Percentiles rank a stretch among this genome's conserved stretches.
Conservation (phyloP, 2,888 invertebrate genomes). For the Lordiphosa andalusiaca region DNA sequence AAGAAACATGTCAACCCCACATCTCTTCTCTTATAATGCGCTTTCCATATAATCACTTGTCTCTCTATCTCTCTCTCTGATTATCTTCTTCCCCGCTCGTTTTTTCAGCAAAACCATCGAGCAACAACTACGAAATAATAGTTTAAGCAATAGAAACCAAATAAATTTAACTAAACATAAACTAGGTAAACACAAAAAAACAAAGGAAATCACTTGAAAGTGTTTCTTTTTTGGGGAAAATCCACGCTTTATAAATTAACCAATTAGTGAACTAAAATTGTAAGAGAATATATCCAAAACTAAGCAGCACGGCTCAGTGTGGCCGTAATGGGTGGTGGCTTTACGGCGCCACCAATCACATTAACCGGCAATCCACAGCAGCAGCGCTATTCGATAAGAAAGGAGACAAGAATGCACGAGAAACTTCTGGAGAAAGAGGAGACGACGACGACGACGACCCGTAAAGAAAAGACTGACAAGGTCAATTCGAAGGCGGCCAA, state of each 20-base stretch:
- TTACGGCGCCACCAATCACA: conserved; percentile 72
- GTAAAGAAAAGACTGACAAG: conserved; percentile 64
- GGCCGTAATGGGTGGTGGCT: conserved; percentile 79
- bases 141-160: conserved; percentile 36
- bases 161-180: conserved; percentile 6
- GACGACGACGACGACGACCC: conserved; percentile 44
- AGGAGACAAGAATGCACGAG: conserved; percentile 65
- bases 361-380: conserved; percentile 46
- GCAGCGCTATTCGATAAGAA: conserved; percentile 1
- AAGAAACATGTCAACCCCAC: no score
- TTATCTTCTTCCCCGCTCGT: neutral
- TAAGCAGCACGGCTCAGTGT: conserved; percentile 45
- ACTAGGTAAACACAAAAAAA: conserved; percentile 24
- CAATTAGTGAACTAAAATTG: conserved; percentile 24
- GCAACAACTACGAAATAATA: conserved; percentile 27
- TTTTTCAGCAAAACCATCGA: conserved; percentile 39
- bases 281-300: neutral
- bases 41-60: neutral
- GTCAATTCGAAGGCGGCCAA: conserved; percentile 58
- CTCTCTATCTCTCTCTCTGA: no score
- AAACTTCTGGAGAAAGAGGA: conserved; percentile 71
- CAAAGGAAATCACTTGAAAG: conserved; percentile 20
- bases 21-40: neutral
- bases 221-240: conserved; percentile 47
- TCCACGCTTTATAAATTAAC: conserved; percentile 58